These are phyloP conservation scores for Pyxicephalus adspersus DNA, from an alignment of 2,113 vertebrate genomes.

Conservation along the genomic window DNA sequence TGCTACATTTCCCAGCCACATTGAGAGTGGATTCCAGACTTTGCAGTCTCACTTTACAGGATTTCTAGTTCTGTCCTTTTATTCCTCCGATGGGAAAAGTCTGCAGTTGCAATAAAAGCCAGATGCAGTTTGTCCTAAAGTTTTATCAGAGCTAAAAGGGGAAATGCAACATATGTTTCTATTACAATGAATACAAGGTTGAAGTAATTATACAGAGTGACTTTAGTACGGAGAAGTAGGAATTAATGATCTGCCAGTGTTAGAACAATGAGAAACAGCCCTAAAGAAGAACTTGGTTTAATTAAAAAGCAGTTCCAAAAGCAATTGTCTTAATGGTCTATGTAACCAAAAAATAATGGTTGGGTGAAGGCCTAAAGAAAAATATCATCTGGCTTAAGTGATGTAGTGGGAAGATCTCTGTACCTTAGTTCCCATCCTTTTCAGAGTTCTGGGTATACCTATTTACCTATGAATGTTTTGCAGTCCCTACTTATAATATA, in stretches of 20 bases:
- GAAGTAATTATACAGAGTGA: neutral
- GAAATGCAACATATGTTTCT: slow-evolving; percentile 6
- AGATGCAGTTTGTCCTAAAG: slow-evolving; percentile 20
- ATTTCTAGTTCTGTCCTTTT: neutral
- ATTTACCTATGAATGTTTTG: too few species aligned
- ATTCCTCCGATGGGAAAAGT: slow-evolving; percentile 57
- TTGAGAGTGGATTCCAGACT: slow-evolving; percentile 6
- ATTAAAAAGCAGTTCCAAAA: too few species aligned
- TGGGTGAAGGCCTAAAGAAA: too few species aligned
- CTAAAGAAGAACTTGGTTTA: too few species aligned
- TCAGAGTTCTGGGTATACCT: too few species aligned
- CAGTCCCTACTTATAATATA: too few species aligned
- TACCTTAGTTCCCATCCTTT: too few species aligned
- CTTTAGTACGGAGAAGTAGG: neutral
- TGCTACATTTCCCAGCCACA: slow-evolving; percentile 18
- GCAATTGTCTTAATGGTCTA: too few species aligned
- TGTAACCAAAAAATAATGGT: too few species aligned
- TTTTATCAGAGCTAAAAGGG: slow-evolving; percentile 10
- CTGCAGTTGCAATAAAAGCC: slow-evolving; percentile 22
- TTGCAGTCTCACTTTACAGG: slow-evolving; percentile 45
- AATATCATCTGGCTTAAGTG: too few species aligned
- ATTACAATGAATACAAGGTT: neutral
- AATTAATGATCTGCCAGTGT: neutral
- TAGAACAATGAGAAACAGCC: neutral
- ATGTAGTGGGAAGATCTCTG: too few species aligned